Conservation (phyloP, 2,113 vertebrate genomes). For the Podiceps cristatus region DNA sequence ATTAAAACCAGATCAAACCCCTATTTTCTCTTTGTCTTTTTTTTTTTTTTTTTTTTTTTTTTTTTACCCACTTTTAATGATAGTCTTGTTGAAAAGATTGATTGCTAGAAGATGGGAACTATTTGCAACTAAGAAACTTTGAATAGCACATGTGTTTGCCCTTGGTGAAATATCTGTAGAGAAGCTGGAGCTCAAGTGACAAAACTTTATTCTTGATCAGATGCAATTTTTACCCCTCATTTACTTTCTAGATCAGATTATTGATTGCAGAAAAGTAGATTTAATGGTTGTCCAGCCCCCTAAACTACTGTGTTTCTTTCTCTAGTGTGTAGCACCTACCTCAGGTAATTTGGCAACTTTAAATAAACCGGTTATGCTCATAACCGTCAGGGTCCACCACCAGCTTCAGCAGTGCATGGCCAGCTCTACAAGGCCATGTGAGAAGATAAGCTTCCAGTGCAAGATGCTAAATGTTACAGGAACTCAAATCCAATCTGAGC, state of each 20-base stretch:
- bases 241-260: not conserved
- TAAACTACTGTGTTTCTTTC: not conserved
- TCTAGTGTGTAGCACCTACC: not conserved
- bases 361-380: not conserved
- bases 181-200: not conserved
- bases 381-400: rapidly evolving
- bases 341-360: not conserved
- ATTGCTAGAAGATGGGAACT: not conserved
- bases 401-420: not conserved
- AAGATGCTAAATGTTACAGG: not conserved
- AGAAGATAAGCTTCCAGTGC: not conserved
- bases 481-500: not conserved
- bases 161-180: not conserved
- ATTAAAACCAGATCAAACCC: not conserved
- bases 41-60: not conserved
- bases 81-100: not conserved
- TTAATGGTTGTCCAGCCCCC: not conserved
- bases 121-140: not conserved
- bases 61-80: not conserved
- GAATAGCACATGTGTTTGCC: not conserved
- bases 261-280: not conserved
- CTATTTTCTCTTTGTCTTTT: not conserved
- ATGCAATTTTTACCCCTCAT: not conserved
- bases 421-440: not conserved
- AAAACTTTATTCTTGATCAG: not conserved